phyloP scores from a whole-genome alignment of 2,888 invertebrate genomes.

The Cyrtodaria siliqua region DNA sequence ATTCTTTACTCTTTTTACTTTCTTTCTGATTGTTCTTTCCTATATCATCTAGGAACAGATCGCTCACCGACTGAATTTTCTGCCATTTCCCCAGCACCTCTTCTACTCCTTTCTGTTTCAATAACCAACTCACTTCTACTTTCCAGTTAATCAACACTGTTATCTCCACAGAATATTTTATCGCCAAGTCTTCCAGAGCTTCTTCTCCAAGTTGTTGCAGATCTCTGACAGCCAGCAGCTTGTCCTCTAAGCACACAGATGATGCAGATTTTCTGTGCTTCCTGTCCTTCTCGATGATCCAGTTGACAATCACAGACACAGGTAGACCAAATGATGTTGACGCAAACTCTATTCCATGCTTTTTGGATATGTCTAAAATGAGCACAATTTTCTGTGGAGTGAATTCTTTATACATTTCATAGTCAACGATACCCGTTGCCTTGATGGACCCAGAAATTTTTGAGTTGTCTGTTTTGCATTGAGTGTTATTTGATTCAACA shows the following conservation, averaged over 20 bases:
- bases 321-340: constrained; percentile 62
- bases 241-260: constrained; percentile 47
- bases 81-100: constrained; percentile 53
- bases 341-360: constrained; percentile 63
- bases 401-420: constrained; percentile 58
- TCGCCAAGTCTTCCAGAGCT: constrained; percentile 6
- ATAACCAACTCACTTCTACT: constrained; percentile 47
- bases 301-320: constrained; percentile 54
- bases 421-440: constrained; percentile 15
- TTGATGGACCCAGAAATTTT: not conserved
- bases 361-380: constrained; percentile 60
- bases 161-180: constrained; percentile 15
- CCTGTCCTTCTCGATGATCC: constrained; percentile 63
- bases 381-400: constrained; percentile 56
- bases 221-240: constrained; percentile 33
- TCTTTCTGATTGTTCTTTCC: not conserved
- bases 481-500: not conserved
- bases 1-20: not conserved
- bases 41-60: constrained; percentile 1
- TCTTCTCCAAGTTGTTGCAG: constrained; percentile 1
- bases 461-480: not conserved
- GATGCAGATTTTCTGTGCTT: constrained; percentile 49
- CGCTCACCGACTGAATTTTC: constrained; percentile 37
- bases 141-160: constrained; percentile 28
- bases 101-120: constrained; percentile 40